phyloP scores from a whole-genome alignment of 2,797 vertebrate genomes.

The Smutsia gigantea region DNA sequence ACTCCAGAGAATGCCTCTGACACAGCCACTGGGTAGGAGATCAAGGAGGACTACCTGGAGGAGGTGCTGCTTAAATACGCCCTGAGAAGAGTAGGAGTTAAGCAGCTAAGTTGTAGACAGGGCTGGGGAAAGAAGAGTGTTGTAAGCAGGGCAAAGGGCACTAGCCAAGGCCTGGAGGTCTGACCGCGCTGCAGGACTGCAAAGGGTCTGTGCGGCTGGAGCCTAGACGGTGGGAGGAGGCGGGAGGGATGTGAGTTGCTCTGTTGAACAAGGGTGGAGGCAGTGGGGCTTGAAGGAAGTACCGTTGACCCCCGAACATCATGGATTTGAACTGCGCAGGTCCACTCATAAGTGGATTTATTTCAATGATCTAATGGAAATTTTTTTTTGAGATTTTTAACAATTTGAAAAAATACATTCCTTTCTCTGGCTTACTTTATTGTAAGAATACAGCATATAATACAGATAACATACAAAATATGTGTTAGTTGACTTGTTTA shows the following conservation, averaged over 20 bases:
- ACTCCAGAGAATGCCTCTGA: not conserved
- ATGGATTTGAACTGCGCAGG: too few species aligned
- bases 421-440: too few species aligned
- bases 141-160: not conserved
- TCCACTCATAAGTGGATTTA: too few species aligned
- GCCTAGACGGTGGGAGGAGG: not conserved
- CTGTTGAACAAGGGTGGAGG: not conserved
- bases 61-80: not conserved
- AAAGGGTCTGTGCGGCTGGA: not conserved
- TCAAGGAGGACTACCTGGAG: constrained; percentile 24
- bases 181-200: not conserved
- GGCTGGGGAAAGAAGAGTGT: not conserved
- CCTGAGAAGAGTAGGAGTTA: not conserved
- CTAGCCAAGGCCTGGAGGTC: not conserved
- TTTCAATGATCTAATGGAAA: too few species aligned
- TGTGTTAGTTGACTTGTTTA: too few species aligned
- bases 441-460: too few species aligned
- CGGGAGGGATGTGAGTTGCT: not conserved
- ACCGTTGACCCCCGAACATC: too few species aligned
- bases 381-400: too few species aligned
- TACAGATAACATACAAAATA: too few species aligned
- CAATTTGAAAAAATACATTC: too few species aligned
- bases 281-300: not conserved
- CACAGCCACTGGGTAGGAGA: not conserved
- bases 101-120: not conserved